These are phyloP conservation scores for Erpetoichthys calabaricus DNA, from an alignment of 2,797 vertebrate genomes.

Conservation along the genomic window DNA sequence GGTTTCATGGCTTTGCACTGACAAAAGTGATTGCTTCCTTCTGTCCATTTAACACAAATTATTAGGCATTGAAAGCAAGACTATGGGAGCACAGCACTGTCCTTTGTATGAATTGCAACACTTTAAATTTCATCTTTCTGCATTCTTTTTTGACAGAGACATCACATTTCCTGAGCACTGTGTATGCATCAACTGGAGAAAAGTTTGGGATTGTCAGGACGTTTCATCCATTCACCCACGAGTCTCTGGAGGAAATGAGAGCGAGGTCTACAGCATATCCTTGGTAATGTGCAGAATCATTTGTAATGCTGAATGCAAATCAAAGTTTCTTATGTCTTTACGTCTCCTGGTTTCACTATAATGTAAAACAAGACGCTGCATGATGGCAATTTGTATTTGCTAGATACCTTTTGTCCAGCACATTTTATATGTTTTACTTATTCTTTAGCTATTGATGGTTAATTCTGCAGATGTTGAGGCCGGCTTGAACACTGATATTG, in stretches of 20 bases:
- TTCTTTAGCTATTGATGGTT: too few species aligned
- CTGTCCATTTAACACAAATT: neutral
- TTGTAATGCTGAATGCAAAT: too few species aligned
- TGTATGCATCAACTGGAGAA: conserved; percentile 56
- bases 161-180: conserved; percentile 35
- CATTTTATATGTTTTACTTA: too few species aligned
- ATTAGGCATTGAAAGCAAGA: neutral
- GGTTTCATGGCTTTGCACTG: too few species aligned
- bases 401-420: too few species aligned
- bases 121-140: neutral
- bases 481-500: too few species aligned
- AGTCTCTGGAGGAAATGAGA: conserved; percentile 41
- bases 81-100: neutral
- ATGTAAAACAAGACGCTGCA: too few species aligned
- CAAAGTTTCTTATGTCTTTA: too few species aligned
- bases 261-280: conserved; percentile 30
- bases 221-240: conserved; percentile 26
- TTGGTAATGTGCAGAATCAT: conserved; percentile 33
- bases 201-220: conserved; percentile 49
- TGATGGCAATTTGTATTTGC: too few species aligned
- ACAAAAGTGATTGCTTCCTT: too few species aligned
- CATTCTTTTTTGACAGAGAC: conserved; percentile 36
- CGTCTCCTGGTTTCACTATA: too few species aligned
- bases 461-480: too few species aligned
- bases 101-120: neutral